A percentile compares a stretch with the other conserved stretches of the same genome.
Conservation (phyloP, 2,113 vertebrate species). For the Chrysochloris asiatica region DNA sequence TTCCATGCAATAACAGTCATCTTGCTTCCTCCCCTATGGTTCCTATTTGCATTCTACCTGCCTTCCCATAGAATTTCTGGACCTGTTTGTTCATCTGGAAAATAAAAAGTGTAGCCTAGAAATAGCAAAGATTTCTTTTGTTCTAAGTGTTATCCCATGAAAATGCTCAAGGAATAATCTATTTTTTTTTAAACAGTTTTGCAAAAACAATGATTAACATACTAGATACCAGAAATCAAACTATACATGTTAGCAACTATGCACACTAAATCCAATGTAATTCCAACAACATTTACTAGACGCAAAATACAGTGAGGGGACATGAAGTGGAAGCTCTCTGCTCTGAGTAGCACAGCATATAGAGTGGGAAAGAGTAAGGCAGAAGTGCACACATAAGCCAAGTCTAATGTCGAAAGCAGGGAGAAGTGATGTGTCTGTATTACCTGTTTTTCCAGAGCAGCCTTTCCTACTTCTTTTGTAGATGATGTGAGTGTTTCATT, state of each 20-base stretch:
- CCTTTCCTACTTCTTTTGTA: constrained; percentile 93
- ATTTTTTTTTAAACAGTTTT: constrained; percentile 14
- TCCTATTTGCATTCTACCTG: too few species aligned
- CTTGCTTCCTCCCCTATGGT: not conserved
- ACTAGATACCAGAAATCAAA: constrained; percentile 32
- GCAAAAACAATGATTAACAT: constrained; percentile 6
- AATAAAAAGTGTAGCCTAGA: constrained; percentile 54
- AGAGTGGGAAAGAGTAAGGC: not conserved
- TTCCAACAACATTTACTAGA: not conserved
- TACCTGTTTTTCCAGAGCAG: constrained; percentile 96
- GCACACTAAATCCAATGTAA: constrained; percentile 13
- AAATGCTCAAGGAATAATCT: constrained; percentile 36
- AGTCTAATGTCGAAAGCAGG: not conserved
- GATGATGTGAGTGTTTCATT: constrained; percentile 93
- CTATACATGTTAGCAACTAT: not conserved
- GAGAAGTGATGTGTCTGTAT: not conserved
- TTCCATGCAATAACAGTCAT: not conserved
- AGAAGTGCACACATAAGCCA: not conserved
- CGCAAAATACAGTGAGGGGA: not conserved
- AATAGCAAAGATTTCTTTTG: constrained; percentile 44
- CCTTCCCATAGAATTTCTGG: too few species aligned
- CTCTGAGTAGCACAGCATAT: not conserved
- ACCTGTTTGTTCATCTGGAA: constrained; percentile 32
- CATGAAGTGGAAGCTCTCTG: not conserved
- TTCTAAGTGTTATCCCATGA: constrained; percentile 17